Base-by-base conservation (phyloP, 2,113 vertebrate species). In the Epinephelus lanceolatus region DNA sequence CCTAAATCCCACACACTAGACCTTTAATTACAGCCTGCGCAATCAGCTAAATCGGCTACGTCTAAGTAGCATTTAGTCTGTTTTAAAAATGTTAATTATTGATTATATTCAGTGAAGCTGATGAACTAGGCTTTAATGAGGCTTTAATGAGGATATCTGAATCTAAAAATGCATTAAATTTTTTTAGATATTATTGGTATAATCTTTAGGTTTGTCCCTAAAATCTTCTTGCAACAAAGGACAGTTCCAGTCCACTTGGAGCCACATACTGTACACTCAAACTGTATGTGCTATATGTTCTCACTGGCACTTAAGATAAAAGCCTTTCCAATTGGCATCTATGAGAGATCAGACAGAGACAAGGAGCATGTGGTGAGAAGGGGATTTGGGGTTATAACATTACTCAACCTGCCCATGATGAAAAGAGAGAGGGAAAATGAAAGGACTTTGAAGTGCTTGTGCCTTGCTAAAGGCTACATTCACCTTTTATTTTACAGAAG, bases 401-500 rank as follows among this genome's bases (percentile, higher is more conserved):
- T 87, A 73, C 86, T 92, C 83, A 85, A 84, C 84, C 77, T 84
- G 76, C 10, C 51, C 33, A 15, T 76, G 82, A 87, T 86, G 76
- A 83, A 84, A 87, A 78, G 47, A 77, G 52, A 82, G 66, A 75
- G 30, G 33, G 42, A 53, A 82, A 83, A 88, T 68, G 62, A 89
- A 77, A 83, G 78, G 70, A 56, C 91, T 90, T 90, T 84, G 86
- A 90, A 86, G 88, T 84, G 66, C 25, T 52, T 53, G 73, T 66
- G 73, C 71, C 63, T 76, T 70, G 79, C 86, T 83, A 91, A 88
- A 85, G 89, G 84, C 87, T 78, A 84, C 33, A 75, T 85, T 87
- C 90, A 86, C 77, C 79, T 51, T 85, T 86, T 81, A 85, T 88
- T 91, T 91, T 80, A 83, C 78, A 77, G 62, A 71, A 65, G 60